phyloP scores from a whole-genome alignment of 1,140 invertebrate genomes.

The Carposina sasakii region DNA sequence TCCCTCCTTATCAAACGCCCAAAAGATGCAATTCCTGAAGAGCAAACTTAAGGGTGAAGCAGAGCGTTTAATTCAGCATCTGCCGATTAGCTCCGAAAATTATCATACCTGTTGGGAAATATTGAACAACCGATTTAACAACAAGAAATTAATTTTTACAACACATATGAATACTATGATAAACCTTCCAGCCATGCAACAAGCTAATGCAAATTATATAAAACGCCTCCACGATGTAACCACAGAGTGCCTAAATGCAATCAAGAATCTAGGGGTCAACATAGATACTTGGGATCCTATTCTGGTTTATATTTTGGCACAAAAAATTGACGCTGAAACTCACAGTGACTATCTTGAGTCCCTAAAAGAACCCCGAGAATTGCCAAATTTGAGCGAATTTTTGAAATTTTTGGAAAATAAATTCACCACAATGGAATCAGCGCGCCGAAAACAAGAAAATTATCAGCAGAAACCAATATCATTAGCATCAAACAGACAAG shows the following conservation, averaged over 20 bases:
- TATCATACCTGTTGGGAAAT: constrained; percentile 6
- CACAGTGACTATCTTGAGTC: background rate
- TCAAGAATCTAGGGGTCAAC: background rate
- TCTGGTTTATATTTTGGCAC: background rate
- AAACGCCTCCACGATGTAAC: background rate
- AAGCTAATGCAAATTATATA: too few species aligned
- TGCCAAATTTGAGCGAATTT: background rate
- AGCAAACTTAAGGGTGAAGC: constrained; percentile 2
- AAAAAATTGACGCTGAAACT: background rate
- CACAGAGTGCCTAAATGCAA: background rate
- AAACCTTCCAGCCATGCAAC: background rate
- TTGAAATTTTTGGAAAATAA: background rate
- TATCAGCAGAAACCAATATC: background rate
- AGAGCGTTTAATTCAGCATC: background rate
- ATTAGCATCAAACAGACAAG: background rate
- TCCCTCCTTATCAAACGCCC: background rate
- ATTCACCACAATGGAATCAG: background rate
- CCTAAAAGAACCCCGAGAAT: background rate
- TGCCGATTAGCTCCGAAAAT: background rate
- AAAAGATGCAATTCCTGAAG: constrained; percentile 1
- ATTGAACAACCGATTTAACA: background rate
- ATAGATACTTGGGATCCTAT: background rate
- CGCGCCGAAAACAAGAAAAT: background rate
- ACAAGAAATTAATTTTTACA: background rate
- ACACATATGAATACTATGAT: background rate